Conservation (phyloP, 1,140 invertebrate genomes). For the Lerema accius region DNA sequence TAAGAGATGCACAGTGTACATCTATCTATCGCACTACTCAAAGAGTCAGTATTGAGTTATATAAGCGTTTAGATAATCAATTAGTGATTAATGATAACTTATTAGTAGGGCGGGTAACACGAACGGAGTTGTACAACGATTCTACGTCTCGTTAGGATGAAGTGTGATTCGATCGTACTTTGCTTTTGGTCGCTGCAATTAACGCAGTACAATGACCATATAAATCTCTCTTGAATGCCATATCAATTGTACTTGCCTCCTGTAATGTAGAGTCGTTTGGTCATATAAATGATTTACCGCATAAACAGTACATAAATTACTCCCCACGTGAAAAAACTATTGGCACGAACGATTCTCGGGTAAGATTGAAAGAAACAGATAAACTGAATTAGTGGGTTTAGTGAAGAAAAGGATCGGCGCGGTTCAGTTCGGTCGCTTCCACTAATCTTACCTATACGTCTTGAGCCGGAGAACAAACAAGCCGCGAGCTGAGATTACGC, state of each 20-base stretch:
- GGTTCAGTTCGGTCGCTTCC: slow-evolving; percentile 57
- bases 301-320: slow-evolving; percentile 31
- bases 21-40: background rate
- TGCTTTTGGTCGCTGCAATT: slow-evolving; percentile 76
- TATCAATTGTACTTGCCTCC: slow-evolving; percentile 57
- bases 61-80: slow-evolving; percentile 25
- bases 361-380: slow-evolving; percentile 41
- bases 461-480: slow-evolving; percentile 80
- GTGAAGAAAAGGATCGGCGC: slow-evolving; percentile 42
- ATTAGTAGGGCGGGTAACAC: slow-evolving; percentile 42
- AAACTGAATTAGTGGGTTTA: slow-evolving; percentile 52
- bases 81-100: slow-evolving; percentile 33
- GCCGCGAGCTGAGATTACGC: slow-evolving; percentile 78
- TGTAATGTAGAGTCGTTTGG: slow-evolving; percentile 36
- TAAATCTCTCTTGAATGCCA: slow-evolving; percentile 74
- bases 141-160: slow-evolving; percentile 66
- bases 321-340: slow-evolving; percentile 30
- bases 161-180: slow-evolving; percentile 70
- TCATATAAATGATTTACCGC: slow-evolving; percentile 33
- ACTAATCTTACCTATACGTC: slow-evolving; percentile 80
- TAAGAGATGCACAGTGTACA: slow-evolving; percentile 1
- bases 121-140: slow-evolving; percentile 52
- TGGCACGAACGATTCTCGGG: slow-evolving; percentile 13
- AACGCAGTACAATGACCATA: slow-evolving; percentile 76
- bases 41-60: background rate